Base-by-base conservation (phyloP, 1,140 invertebrate species). In the Calliphora vicina region DNA sequence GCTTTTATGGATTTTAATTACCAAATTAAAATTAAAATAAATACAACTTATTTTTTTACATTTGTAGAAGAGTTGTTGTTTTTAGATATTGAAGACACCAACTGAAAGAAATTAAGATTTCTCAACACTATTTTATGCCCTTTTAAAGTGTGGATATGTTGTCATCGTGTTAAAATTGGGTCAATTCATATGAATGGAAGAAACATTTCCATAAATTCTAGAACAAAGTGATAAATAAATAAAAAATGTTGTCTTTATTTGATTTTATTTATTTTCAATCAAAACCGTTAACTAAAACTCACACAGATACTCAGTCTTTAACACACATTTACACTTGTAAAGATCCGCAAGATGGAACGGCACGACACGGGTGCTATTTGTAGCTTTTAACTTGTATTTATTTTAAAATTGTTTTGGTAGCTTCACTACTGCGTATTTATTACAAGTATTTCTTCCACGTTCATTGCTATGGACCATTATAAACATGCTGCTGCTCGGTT, bases 131-230 rank as follows among this genome's bases (percentile, higher is more conserved):
- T 45, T 78, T 78, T 78, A 78, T 78, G 74, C 8, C n/a, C 42
- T 35, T 78, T 78, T 43, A 13, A 78, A 78, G 0, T 2, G 13
- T 78, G n/a, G 8, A 76, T 2, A 42, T n/a, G 29, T 23, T 67
- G 20, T 67, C 23, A 23, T 23, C 20, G 1, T 8, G 17, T 78
- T 23, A 43, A 25, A 78, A 45, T 78, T 43, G 23, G 74, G 74
- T 78, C 74, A 78, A 45, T 43, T 13, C 74, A 13, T 5, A 12
- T 1, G 35, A 20, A 35, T 50, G 26, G 13, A 20, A 74, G 10
- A 35, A 35, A 35, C 35, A 78, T 78, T 78, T 45, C 42, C 74
- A 78, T 78, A 78, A 45, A 78, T 67, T 67, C 61, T 67, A 23
- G 4, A 67, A 67, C n/a, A 23, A 25, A 20, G 23, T 67, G 61